Conservation (phyloP, 2,888 invertebrate genomes). For the Pristionchus exspectatus region DNA sequence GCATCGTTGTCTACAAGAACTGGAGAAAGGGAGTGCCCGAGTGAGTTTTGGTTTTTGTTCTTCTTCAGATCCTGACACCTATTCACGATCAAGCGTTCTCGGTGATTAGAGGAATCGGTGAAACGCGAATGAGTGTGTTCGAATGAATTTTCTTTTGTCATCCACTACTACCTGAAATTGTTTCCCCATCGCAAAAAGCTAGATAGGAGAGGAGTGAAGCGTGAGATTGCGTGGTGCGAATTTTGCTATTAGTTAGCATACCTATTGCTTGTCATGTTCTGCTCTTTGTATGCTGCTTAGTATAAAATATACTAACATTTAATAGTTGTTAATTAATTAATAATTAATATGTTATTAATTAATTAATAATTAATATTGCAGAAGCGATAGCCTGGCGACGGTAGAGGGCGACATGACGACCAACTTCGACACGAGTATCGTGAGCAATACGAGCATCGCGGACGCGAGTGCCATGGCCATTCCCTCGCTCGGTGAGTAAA, state of each 20-base stretch:
- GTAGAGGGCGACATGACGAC: neutral
- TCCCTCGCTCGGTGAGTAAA: neutral
- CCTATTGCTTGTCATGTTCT: no score
- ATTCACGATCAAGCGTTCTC: neutral
- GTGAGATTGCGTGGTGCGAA: no score
- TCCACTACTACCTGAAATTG: neutral
- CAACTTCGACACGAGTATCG: neutral
- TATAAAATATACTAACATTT: neutral
- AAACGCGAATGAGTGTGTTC: neutral
- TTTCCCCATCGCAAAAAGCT: no score
- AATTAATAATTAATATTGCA: neutral
- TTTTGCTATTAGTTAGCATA: no score
- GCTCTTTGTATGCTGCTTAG: no score
- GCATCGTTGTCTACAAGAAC: conserved; percentile 49
- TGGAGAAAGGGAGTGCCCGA: conserved; percentile 45
- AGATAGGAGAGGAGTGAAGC: no score
- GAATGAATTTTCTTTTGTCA: neutral
- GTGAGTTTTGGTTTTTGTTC: conserved; percentile 15
- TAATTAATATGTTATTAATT: neutral
- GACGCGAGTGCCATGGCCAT: neutral
- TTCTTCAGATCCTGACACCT: neutral
- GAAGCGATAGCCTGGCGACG: neutral
- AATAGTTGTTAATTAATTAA: neutral
- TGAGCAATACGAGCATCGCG: conserved; percentile 39
- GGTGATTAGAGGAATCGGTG: neutral